These are phyloP conservation scores for Aphelenchoides fujianensis DNA, from an alignment of 1,140 invertebrate genomes.

Conservation along the genomic window DNA sequence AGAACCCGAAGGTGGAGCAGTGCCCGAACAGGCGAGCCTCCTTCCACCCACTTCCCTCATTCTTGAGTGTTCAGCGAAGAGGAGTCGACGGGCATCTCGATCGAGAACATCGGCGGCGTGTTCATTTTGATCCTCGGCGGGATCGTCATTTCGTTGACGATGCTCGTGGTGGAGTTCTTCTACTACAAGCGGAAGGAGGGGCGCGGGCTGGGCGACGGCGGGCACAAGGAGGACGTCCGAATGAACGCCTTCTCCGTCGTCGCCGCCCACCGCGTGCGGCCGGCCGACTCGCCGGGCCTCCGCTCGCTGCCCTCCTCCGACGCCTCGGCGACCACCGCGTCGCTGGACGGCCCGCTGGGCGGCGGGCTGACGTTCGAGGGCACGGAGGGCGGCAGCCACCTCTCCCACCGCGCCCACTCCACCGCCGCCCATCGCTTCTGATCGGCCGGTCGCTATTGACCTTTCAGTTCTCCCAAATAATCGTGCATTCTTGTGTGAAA, in stretches of 20 bases:
- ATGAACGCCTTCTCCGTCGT: neutral
- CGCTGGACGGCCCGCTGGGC: neutral
- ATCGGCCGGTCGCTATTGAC: too few species aligned
- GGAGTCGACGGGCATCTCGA: constrained; percentile 90
- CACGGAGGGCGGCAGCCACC: neutral
- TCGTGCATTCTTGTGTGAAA: too few species aligned
- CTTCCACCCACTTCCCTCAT: too few species aligned
- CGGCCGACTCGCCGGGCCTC: neutral
- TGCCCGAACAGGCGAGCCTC: constrained; percentile 85
- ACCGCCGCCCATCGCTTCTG: neutral
- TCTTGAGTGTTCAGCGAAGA: too few species aligned
- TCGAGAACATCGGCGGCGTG: constrained; percentile 92
- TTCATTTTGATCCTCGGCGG: constrained; percentile 93
- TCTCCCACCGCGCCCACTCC: neutral
- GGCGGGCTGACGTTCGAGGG: too few species aligned
- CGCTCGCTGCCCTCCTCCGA: neutral
- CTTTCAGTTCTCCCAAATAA: too few species aligned
- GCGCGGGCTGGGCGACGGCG: neutral
- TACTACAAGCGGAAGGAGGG: constrained; percentile 70
- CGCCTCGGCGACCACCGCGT: neutral
- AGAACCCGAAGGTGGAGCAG: constrained; percentile 73
- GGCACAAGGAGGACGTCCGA: constrained; percentile 12
- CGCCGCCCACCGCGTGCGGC: neutral
- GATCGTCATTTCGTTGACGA: constrained; percentile 82
- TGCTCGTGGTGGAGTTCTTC: constrained; percentile 88